phyloP scores from a whole-genome alignment of 2,113 vertebrate genomes.

The Otolemur garnettii region DNA sequence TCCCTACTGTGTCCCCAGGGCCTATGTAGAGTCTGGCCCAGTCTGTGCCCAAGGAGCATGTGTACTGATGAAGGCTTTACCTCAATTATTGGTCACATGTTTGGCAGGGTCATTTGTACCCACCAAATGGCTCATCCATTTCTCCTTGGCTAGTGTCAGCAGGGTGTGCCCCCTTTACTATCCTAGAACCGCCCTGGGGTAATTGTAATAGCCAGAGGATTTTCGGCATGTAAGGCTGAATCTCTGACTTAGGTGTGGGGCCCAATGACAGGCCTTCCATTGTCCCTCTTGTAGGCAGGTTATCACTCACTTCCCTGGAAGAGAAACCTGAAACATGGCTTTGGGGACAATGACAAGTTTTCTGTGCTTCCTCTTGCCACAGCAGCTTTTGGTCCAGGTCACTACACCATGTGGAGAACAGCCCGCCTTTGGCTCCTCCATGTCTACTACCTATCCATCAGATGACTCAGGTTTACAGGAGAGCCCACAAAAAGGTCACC shows the following conservation, averaged over 20 bases:
- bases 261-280: not conserved
- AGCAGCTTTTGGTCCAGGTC: not conserved
- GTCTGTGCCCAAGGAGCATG: not conserved
- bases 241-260: not conserved
- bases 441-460: not conserved
- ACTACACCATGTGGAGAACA: not conserved
- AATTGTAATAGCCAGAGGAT: not conserved
- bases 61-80: not conserved
- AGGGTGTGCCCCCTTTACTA: not conserved
- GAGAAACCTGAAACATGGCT: not conserved
- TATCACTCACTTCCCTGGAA: not conserved
- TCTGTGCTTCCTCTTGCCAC: not conserved
- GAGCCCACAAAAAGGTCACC: not conserved
- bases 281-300: not conserved
- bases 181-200: too few relatives aligned
- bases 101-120: not conserved
- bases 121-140: not conserved
- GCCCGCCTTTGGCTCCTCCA: not conserved
- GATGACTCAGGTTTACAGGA: not conserved
- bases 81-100: not conserved
- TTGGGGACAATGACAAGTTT: not conserved
- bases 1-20: not conserved
- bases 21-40: slow-evolving; percentile 3
- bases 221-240: not conserved
- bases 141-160: not conserved